Base-by-base conservation (phyloP, 2,888 invertebrate species). In the Phrixothrix hirtus region DNA sequence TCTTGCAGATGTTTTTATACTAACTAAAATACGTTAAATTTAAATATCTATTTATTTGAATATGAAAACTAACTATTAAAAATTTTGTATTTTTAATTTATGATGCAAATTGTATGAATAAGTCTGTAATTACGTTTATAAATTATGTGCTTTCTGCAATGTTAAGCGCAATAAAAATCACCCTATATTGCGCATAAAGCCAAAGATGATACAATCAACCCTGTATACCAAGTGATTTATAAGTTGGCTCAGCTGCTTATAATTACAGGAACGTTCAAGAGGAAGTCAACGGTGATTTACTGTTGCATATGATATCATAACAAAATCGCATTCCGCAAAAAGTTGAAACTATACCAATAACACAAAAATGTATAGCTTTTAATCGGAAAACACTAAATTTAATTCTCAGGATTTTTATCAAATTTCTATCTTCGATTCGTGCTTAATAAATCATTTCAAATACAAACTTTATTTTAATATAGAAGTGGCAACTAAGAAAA, bases 201-300 rank as follows among this genome's bases (percentile, higher is more conserved):
- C 37, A 42, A 48, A 55, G 58, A 58, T 58, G 63, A 63, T 63
- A 60, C 59, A 58, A 63, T 63, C 63, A 59, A 56, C 56, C 53
- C 58, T 45, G 51, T 42, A 32, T 48, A 44, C 38, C 34, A 43
- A 29, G 57, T 60, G 60, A 60, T 60, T 60, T 60, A 60, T 56
- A 34, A 53, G 38, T 37, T 35, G 52, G 43, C 52, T 59, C 59
- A 54, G 59, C 56, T 59, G 59, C 56, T 59, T 59, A 54, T 59
- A 59, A 59, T 59, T 59, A 59, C 54, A 56, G 45, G 52, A 54
- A 56, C 55, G 50, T 53, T 45, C 58, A 39, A 45, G 54, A 59
- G 59, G 56, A 59, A 59, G 56, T 59, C 53, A 44, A 50, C 38
- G 31, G 56, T 59, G 59, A 59, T 59, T 59, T 59, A 59, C 56